Evolutionary conservation across 2,113 vertebrate genomes (phyloP).

Genomic region (Suricata suricatta): DNA sequence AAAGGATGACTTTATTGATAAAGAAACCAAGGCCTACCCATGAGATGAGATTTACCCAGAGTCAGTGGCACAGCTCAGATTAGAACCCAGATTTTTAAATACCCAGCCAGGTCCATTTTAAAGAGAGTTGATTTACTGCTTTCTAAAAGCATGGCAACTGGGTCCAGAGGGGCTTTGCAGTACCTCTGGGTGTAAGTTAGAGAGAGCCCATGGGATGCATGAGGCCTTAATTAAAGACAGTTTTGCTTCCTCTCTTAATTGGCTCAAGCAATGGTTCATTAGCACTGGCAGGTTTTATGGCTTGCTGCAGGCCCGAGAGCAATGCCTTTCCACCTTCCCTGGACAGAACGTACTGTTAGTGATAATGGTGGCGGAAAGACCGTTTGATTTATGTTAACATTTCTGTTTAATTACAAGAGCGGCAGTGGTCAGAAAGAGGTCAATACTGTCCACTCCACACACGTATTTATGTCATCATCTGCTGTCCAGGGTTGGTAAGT

Average conservation of each 20-base stretch:
- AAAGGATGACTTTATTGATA: neutral
- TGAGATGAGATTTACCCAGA: neutral
- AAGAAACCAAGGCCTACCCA: neutral
- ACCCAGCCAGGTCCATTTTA: neutral
- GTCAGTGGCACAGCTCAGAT: neutral
- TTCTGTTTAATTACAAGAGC: slow-evolving; percentile 33
- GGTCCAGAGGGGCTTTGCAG: neutral
- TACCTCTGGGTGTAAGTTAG: slow-evolving; percentile 28
- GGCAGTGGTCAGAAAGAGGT: slow-evolving; percentile 27
- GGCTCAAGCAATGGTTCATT: slow-evolving; percentile 70
- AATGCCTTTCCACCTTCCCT: slow-evolving; percentile 52
- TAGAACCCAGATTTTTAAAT: neutral
- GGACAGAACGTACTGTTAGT: slow-evolving; percentile 72
- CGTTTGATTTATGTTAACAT: slow-evolving; percentile 76
- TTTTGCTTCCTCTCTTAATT: slow-evolving; percentile 78
- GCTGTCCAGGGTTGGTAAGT: neutral
- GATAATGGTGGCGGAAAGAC: slow-evolving; percentile 62
- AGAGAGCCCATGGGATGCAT: slow-evolving; percentile 64
- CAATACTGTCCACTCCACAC: neutral
- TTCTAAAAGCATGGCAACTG: slow-evolving; percentile 23
- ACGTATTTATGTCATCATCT: slow-evolving; percentile 37
- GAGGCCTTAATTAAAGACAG: slow-evolving; percentile 73
- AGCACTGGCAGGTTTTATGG: slow-evolving; percentile 67
- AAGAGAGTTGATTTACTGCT: neutral
- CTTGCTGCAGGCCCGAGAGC: slow-evolving; percentile 42